Evolutionary conservation across 1,140 invertebrate genomes (phyloP), one percentile per base, ranked within the genome.

Genomic region (Glossosoma conforme): DNA sequence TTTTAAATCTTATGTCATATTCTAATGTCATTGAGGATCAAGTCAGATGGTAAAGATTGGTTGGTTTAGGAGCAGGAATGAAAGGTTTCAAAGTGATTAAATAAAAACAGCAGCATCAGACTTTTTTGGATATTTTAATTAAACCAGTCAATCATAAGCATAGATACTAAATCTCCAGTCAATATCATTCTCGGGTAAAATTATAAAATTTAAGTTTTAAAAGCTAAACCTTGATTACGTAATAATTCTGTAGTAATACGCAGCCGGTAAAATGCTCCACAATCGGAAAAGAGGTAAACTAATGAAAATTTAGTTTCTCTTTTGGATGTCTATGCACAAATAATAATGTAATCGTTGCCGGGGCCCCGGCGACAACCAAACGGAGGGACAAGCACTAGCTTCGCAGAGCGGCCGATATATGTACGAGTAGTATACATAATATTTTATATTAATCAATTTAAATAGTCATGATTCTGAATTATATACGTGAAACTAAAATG

Each of bases 101-200:
- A 44, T 54, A 32, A 54, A n/a, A 54, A 54, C 45, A 47, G 21
- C 25, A 48, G 46, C 30, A 28, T 44, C 38, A 45, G 54, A 37
- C 48, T 56, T 56, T 51, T n/a, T 46, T 35, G 48, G 37, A 41
- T 56, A 56, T 51, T 56, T 52, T 56, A 56, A 56, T 56, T 24
- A 56, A 56, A 56, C 54, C 54, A 56, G 54, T 56, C 54, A 56
- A 56, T 51, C 54, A 56, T 56, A 54, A 54, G 52, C 52, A 48
- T 47, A 47, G 44, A 56, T 47, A 56, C 48, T 45, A 50, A 47
- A 44, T 50, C 48, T 56, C 47, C 54, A 56, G 54, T 56, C 54
- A 56, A 51, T 56, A 56, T 56, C 53, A 55, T 55, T 44, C 54
- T 56, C 51, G 54, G 51, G 54, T 56, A 47, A 56, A 56, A 56